A percentile compares a stretch with the other conserved stretches of the same genome.
phyloP scores from a whole-genome alignment of 2,888 invertebrate species.

The Nomada fucata region DNA sequence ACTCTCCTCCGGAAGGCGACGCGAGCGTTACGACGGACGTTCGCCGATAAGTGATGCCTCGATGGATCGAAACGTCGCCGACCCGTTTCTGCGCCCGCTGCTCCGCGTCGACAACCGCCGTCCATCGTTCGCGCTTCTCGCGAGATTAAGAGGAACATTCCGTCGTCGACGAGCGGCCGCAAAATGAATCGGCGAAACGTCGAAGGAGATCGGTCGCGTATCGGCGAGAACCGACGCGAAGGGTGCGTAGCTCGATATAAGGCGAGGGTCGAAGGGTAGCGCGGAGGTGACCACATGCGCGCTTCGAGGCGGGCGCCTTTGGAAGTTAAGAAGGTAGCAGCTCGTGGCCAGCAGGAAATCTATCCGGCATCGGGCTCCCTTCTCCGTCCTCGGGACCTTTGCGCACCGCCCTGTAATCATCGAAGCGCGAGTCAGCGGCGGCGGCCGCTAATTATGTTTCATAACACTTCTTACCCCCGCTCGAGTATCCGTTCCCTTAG shows the following conservation, averaged over 20 bases:
- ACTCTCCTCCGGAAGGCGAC: conserved; percentile 48
- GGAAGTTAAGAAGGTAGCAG: conserved; percentile 74
- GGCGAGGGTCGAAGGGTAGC: background rate
- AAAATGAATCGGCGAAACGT: background rate
- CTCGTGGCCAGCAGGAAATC: conserved; percentile 80
- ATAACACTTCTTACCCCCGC: conserved; percentile 84
- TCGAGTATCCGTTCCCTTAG: conserved; percentile 82
- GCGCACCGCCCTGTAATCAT: conserved; percentile 84
- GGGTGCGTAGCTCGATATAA: conserved; percentile 22
- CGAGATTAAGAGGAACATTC: too few species aligned
- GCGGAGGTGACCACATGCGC: conserved; percentile 30
- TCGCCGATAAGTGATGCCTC: conserved; percentile 62
- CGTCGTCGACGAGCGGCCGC: background rate
- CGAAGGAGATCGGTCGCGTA: background rate
- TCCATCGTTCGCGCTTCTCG: too few species aligned
- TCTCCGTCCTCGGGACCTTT: conserved; percentile 76
- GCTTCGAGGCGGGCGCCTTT: conserved; percentile 36
- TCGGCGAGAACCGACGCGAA: too few species aligned
- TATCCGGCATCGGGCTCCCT: conserved; percentile 77
- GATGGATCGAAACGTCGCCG: conserved; percentile 41
- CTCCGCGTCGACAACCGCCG: too few species aligned
- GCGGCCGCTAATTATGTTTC: conserved; percentile 84
- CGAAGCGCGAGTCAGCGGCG: conserved; percentile 82
- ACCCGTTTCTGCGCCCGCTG: background rate
- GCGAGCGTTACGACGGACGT: conserved; percentile 41